A percentile compares a stretch with the other conserved stretches of the same genome.
Evolutionary conservation across 2,888 invertebrate species (phyloP).

Genomic region (Mythimna ferrago): DNA sequence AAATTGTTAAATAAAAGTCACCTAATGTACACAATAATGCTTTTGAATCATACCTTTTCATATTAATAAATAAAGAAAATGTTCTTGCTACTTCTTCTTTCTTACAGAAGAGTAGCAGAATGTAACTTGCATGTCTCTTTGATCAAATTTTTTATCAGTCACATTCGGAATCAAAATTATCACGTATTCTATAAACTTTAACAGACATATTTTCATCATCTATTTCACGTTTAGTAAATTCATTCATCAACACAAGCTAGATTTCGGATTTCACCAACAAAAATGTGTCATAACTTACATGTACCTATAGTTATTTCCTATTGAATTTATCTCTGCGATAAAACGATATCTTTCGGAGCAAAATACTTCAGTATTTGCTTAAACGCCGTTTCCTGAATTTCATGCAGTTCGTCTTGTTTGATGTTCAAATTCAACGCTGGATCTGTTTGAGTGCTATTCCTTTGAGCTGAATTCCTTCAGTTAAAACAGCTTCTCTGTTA

Average conservation of each 20-base stretch:
- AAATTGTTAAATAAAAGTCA: too few species aligned
- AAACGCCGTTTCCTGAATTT: constrained; percentile 36
- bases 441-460: constrained; percentile 33
- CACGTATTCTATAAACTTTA: not conserved
- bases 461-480: constrained; percentile 42
- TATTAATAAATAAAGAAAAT: not conserved
- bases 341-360: constrained; percentile 52
- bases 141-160: not conserved
- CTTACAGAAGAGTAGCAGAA: constrained; percentile 36
- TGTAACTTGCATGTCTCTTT: not conserved
- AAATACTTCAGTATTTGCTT: constrained; percentile 49
- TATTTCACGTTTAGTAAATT: not conserved
- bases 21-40: too few species aligned
- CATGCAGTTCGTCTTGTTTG: constrained; percentile 43
- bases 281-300: constrained; percentile 23
- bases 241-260: not conserved
- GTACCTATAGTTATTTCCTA: constrained; percentile 3
- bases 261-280: not conserved
- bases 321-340: constrained; percentile 55
- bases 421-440: constrained; percentile 41
- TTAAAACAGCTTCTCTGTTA: constrained; percentile 24
- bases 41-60: not conserved
- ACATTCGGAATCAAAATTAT: not conserved
- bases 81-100: constrained; percentile 33
- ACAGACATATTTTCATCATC: not conserved